Evolutionary conservation across 2,797 vertebrate genomes (phyloP).

Genomic region (Acanthornis magna): DNA sequence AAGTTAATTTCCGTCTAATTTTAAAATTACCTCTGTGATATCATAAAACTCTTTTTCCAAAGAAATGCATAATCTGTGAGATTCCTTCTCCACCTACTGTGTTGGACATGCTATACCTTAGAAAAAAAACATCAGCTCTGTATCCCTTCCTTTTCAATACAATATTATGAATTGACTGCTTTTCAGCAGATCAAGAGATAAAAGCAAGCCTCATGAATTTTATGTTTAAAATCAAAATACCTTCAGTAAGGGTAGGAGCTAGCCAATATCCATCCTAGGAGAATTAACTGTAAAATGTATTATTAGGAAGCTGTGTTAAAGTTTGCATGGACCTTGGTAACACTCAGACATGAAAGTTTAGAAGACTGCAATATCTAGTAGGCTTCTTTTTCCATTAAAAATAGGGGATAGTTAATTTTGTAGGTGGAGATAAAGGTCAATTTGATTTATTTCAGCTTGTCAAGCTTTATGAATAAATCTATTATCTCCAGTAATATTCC

Average conservation of each 20-base stretch:
- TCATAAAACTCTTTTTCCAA: background rate
- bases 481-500: background rate
- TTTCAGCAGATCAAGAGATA: background rate
- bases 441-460: conserved; percentile 8
- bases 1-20: background rate
- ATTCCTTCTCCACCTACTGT: background rate
- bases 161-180: background rate
- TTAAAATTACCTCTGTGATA: background rate
- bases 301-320: background rate
- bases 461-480: background rate
- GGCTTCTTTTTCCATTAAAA: conserved; percentile 11
- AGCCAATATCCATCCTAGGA: background rate
- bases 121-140: background rate
- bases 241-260: background rate
- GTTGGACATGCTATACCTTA: background rate
- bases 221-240: background rate
- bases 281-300: background rate
- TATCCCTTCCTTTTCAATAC: background rate
- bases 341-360: background rate
- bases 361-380: background rate
- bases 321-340: background rate
- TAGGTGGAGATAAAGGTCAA: background rate
- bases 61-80: background rate
- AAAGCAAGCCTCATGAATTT: background rate
- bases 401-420: background rate